Percentiles rank a stretch among this genome's conserved stretches.
These are phyloP conservation scores for Parasteatoda tepidariorum DNA, from an alignment of 1,140 invertebrate genomes.

Conservation along the genomic window DNA sequence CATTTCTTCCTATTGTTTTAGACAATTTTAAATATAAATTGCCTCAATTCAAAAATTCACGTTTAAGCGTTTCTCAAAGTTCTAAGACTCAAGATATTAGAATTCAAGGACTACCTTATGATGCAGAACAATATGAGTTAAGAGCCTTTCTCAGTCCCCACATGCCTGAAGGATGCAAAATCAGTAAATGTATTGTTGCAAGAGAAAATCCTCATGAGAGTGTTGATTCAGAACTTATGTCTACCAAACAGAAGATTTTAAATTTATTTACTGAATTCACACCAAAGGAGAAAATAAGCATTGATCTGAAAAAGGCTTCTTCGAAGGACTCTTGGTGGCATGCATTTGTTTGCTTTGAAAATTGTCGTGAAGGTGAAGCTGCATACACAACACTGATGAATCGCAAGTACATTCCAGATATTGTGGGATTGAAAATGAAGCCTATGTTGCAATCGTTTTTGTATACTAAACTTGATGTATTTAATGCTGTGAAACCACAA, in stretches of 20 bases:
- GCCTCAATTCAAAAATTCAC: background rate
- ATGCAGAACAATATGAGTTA: conserved; percentile 10
- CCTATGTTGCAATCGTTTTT: conserved; percentile 21
- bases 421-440: conserved; percentile 3
- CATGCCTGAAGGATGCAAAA: background rate
- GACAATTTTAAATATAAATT: background rate
- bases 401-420: background rate
- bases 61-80: background rate
- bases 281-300: conserved; percentile 1
- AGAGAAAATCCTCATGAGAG: conserved; percentile 1
- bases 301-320: conserved; percentile 35
- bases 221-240: background rate
- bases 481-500: conserved; percentile 37
- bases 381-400: conserved; percentile 43
- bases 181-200: conserved; percentile 18
- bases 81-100: conserved; percentile 27
- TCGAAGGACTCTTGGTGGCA: conserved; percentile 35
- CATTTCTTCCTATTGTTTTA: background rate
- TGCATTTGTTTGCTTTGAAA: conserved; percentile 44
- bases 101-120: conserved; percentile 5
- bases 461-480: conserved; percentile 27
- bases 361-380: conserved; percentile 35
- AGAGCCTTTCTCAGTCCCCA: background rate
- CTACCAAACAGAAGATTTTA: background rate
- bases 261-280: conserved; percentile 35